phyloP scores from a whole-genome alignment of 2,113 vertebrate genomes.

The Hypanus sabinus region DNA sequence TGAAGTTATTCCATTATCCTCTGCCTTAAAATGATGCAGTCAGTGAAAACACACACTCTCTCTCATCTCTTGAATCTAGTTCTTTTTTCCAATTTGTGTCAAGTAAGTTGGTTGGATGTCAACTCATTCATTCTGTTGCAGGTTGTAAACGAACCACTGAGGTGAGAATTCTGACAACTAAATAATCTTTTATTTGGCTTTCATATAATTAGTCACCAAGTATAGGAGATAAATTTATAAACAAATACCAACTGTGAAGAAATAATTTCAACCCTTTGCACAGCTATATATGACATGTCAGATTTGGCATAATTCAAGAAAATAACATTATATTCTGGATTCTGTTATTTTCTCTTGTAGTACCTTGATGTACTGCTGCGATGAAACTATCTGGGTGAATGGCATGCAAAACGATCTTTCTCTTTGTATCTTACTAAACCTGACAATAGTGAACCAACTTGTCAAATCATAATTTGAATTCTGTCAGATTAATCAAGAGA shows the following conservation, averaged over 20 bases:
- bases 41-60: neutral
- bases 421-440: too few species aligned
- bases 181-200: neutral
- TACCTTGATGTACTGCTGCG: too few species aligned
- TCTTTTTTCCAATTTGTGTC: neutral
- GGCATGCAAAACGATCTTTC: too few species aligned
- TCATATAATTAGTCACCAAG: neutral
- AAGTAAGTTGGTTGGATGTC: neutral
- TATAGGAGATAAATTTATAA: too few species aligned
- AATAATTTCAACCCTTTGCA: neutral
- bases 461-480: conserved; percentile 9
- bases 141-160: neutral
- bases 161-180: neutral
- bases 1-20: neutral
- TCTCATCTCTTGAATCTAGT: neutral
- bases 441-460: too few species aligned
- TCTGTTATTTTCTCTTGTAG: too few species aligned
- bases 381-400: too few species aligned
- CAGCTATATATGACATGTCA: neutral
- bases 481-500: neutral
- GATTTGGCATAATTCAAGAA: neutral
- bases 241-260: neutral
- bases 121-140: neutral
- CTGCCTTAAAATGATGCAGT: neutral
- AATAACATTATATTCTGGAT: too few species aligned